Evolutionary conservation across 2,113 vertebrate species (phyloP).

Genomic region (Alligator sinensis): DNA sequence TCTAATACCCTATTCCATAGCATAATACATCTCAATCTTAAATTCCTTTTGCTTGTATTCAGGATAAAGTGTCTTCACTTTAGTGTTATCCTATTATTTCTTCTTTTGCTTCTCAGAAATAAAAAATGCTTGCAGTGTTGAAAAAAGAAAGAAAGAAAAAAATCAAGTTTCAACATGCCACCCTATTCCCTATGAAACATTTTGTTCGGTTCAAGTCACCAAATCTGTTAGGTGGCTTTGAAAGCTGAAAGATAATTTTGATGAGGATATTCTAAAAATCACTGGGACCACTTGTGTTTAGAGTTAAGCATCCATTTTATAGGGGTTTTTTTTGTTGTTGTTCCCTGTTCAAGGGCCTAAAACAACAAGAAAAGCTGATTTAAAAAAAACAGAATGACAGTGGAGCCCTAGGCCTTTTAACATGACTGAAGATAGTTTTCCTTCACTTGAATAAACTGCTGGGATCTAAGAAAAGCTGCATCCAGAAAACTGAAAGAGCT

Average conservation of each 20-base stretch:
- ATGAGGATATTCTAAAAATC: neutral
- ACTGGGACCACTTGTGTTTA: neutral
- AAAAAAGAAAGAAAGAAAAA: neutral
- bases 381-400: neutral
- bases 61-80: neutral
- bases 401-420: neutral
- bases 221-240: neutral
- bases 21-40: neutral
- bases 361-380: accelerated
- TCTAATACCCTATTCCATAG: neutral
- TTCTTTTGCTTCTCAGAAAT: neutral
- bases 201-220: neutral
- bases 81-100: neutral
- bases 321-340: too few relatives aligned
- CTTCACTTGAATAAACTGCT: neutral
- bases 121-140: neutral
- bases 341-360: too few relatives aligned
- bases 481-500: neutral
- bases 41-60: neutral
- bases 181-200: too few relatives aligned
- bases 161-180: neutral
- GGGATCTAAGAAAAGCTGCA: neutral
- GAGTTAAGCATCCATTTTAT: neutral
- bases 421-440: neutral
- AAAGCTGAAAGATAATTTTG: neutral